Evolutionary conservation across 2,113 vertebrate species (phyloP).

Genomic region (Mystacornis crossleyi): DNA sequence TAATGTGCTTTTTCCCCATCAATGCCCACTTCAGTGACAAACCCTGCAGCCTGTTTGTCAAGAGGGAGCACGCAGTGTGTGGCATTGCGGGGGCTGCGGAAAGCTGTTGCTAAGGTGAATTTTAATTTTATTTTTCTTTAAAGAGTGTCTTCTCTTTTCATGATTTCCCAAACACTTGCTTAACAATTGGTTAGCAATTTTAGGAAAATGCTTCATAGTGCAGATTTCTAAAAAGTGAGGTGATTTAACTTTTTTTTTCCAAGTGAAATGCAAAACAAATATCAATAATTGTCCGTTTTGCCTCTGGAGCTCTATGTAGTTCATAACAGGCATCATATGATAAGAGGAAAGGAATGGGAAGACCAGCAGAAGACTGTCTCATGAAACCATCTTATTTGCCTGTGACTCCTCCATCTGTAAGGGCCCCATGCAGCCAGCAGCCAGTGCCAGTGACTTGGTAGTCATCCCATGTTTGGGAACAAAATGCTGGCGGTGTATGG

Average conservation of each 20-base stretch:
- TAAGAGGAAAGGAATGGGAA: background rate
- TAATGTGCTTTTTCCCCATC: background rate
- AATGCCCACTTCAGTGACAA: background rate
- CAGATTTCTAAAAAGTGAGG: background rate
- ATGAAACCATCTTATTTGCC: background rate
- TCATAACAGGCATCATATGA: background rate
- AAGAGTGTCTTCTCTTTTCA: background rate
- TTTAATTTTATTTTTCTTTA: background rate
- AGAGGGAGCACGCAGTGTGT: background rate
- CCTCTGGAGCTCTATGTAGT: background rate
- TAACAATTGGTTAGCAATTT: background rate
- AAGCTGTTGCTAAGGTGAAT: background rate
- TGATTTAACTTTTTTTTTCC: background rate
- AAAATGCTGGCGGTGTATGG: background rate
- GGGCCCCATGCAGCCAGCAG: background rate
- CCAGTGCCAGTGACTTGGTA: background rate
- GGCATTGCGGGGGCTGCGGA: rapidly evolving
- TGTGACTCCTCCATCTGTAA: background rate
- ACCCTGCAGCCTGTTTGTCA: background rate
- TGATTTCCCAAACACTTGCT: background rate
- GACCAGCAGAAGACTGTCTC: background rate
- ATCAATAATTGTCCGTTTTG: background rate
- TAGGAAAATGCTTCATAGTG: background rate
- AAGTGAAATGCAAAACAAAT: background rate
- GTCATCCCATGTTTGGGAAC: background rate